Base-by-base conservation (phyloP, 2,797 vertebrate genomes). In the Onychomys torridus region DNA sequence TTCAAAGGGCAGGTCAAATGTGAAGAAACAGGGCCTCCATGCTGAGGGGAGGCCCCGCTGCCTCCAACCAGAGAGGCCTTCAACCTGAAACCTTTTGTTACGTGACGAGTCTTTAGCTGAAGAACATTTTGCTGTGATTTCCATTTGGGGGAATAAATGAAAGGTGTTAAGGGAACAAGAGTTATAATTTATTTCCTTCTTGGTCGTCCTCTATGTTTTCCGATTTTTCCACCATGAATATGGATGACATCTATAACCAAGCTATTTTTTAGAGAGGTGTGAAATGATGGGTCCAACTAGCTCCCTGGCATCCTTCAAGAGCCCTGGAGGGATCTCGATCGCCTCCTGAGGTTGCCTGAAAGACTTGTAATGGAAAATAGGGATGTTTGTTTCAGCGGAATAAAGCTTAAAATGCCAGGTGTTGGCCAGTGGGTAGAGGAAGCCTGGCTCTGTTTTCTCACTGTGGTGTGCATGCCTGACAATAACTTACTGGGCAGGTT, bases 151-250 rank as follows among this genome's bases (percentile, higher is more conserved):
- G 91, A 94, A 88, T 75, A 93, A 86, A 94, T 95, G 73, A 82
- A 97, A 97, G 82, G 63, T 76, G 89, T 92, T 96, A 96, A 93
- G 49, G 34, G 75, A 85, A 90, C 69, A 89, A 93, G 87, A 94
- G 83, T 78, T 75, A 63, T 61, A 71, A 95, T 93, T 93, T 94
- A 77, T 86, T 96, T 93, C 78, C 40, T 91, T 96, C 88, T 86
- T 89, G 77, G 63, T 87, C 69, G 57, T 65, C 92, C 93, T 93
- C 75, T 67, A 0, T 86, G 75, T 95, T 91, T 97, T 90, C 85
- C 78, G 90, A 83, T 40, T 71, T 92, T 95, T 94, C 78, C 75
- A 65, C 25, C 25, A 34, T 76, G 37, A 67, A 25, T 90, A 83
- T 81, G 76, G 93, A 95, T 93, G 49, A 55, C 94, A 46, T 34